Conservation (phyloP, 2,888 invertebrate species). For the Yponomeuta malinellus region DNA sequence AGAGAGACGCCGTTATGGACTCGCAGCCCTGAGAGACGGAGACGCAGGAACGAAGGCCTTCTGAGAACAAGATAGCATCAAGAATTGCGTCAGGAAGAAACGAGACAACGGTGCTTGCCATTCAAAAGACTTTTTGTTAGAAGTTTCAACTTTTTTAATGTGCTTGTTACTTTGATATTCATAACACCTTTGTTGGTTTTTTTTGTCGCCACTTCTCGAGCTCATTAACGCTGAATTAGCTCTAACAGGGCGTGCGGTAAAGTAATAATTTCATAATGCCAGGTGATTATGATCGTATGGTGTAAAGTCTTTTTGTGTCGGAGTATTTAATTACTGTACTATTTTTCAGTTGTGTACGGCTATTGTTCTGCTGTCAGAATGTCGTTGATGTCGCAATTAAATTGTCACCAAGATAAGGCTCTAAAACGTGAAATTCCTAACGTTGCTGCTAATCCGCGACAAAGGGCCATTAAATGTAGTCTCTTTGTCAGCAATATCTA, state of each 20-base stretch:
- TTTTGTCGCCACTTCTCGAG: constrained; percentile 32
- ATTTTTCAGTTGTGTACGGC: background rate
- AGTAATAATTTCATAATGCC: constrained; percentile 13
- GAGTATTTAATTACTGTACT: constrained; percentile 1
- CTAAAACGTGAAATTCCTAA: background rate
- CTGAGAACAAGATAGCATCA: constrained; percentile 71
- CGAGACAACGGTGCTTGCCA: constrained; percentile 58
- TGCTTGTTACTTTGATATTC: constrained; percentile 61
- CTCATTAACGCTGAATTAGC: constrained; percentile 58
- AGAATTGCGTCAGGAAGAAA: constrained; percentile 51
- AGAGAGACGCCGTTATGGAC: constrained; percentile 34
- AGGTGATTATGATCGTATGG: background rate
- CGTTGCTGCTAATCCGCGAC: background rate
- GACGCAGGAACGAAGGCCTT: constrained; percentile 42
- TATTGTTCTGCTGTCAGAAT: background rate
- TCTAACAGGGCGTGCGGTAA: constrained; percentile 35
- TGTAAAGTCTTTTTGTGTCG: background rate
- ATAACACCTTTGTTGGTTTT: constrained; percentile 70
- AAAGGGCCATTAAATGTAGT: background rate
- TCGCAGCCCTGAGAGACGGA: constrained; percentile 26
- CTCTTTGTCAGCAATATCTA: background rate
- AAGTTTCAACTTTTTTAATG: constrained; percentile 27
- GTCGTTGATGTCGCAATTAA: background rate
- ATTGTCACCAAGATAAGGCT: background rate
- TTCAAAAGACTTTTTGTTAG: constrained; percentile 52